Evolutionary conservation across 2,888 invertebrate species (phyloP), one percentile per base, ranked within the genome.

Genomic region (Serrognathus titanus): DNA sequence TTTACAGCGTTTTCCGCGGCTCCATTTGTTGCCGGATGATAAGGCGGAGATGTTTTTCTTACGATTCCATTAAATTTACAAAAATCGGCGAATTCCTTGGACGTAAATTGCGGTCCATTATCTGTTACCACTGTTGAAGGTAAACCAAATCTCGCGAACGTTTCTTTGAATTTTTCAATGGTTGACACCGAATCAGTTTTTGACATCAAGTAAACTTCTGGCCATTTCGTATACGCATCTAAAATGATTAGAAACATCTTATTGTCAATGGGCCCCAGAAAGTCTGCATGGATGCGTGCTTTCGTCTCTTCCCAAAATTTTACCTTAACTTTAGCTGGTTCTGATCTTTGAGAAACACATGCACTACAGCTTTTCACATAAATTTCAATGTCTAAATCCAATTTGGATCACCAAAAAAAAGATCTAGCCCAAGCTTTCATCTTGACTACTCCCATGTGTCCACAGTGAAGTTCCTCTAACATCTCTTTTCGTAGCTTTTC

Each of bases 81-180:
- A 35, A 55, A 60, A 37, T 41, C 20, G 40, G 51, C 39, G 41
- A 70, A 67, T 55, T 68, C 64, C 20, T 58, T 52, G 16, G 68
- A 69, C 6, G 55, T 54, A 55, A 67, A 69, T n/a, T 61, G 56
- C 1, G 63, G 57, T 9, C 66, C 69, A 57, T 71, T 69, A 55
- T 69, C 69, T 0, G 67, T 60, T 9, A 71, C 66, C 5, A 69
- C 12, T 1, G 37, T 40, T 31, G 24, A 20, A 20, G 5, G 63
- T 61, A 41, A 63, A 50, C 39, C 39, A 39, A n/a, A 39, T 39
- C 39, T n/a, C n/a, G 11, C 39, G 5, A 39, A 39, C 3, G 1
- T 63, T 60, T 63, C 57, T 20, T 63, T 54, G 9, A 61, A 51
- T 40, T 60, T 61, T n/a, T 57, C 58, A 10, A 61, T 58, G 1